phyloP scores from a whole-genome alignment of 2,113 vertebrate species.

The Calyptommatus sinebrachiatus region DNA sequence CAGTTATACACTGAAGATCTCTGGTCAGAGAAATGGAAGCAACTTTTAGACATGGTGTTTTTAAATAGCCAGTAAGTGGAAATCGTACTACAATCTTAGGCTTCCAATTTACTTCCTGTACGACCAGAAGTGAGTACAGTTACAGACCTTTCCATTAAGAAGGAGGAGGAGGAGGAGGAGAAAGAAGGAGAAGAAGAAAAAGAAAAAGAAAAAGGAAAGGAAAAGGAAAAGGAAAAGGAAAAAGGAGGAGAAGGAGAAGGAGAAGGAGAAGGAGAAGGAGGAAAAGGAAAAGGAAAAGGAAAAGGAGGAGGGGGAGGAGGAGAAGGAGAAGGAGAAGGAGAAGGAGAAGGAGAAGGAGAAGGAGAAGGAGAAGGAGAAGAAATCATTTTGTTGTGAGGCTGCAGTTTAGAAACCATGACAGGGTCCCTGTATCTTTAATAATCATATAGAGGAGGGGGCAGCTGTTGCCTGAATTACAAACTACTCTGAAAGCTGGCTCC shows the following conservation, averaged over 20 bases:
- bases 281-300: background rate
- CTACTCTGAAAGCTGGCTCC: too few relatives aligned
- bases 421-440: background rate
- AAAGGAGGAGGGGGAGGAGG: background rate
- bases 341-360: background rate
- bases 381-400: background rate
- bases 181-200: background rate
- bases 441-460: background rate
- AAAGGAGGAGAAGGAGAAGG: too few relatives aligned
- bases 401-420: background rate
- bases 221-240: too few relatives aligned
- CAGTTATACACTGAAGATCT: background rate
- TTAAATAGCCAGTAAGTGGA: slow-evolving; percentile 18
- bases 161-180: too few relatives aligned
- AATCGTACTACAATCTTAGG: slow-evolving; percentile 2
- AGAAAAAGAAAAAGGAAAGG: background rate
- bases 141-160: slow-evolving; percentile 12
- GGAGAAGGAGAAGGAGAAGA: background rate
- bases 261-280: background rate
- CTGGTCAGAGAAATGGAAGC: slow-evolving; percentile 24
- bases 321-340: background rate
- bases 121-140: background rate
- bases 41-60: slow-evolving; percentile 7
- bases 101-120: slow-evolving; percentile 12
- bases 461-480: background rate